Percentiles rank a stretch among this genome's conserved stretches.
These are phyloP conservation scores for Azorinus chamasolen DNA, from an alignment of 2,888 invertebrate species.

Conservation along the genomic window DNA sequence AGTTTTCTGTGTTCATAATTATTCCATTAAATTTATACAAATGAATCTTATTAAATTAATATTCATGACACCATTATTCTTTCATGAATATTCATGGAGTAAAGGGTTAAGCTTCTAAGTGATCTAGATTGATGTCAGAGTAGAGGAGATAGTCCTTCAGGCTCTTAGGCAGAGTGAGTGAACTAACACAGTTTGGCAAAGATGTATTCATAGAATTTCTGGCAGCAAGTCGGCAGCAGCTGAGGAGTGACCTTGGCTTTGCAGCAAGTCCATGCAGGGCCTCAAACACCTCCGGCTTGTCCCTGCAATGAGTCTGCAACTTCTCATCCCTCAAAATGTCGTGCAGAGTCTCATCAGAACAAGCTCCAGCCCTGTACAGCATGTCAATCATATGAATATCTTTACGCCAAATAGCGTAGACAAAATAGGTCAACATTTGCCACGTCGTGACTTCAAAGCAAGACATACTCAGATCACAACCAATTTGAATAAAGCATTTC, in stretches of 20 bases:
- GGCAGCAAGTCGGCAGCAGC: slow-evolving; percentile 30
- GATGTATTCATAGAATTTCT: slow-evolving; percentile 22
- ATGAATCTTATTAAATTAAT: no score
- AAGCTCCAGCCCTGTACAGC: slow-evolving; percentile 49
- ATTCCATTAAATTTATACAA: no score
- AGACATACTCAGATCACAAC: slow-evolving; percentile 41
- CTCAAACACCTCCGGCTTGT: slow-evolving; percentile 38
- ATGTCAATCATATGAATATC: slow-evolving; percentile 49
- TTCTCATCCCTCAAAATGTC: slow-evolving; percentile 20
- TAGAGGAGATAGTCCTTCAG: slow-evolving; percentile 49
- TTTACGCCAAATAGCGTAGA: slow-evolving; percentile 41
- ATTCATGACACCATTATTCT: no score
- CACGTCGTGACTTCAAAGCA: slow-evolving; percentile 43
- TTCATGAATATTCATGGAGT: no score
- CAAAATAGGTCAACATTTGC: slow-evolving; percentile 41
- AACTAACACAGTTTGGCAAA: slow-evolving; percentile 26
- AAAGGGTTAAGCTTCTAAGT: no score
- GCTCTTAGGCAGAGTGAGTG: slow-evolving; percentile 37
- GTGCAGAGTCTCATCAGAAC: slow-evolving; percentile 26
- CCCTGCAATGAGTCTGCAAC: slow-evolving; percentile 30
- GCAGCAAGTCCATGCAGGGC: slow-evolving; percentile 25
- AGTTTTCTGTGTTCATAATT: no score
- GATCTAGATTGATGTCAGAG: slow-evolving; percentile 33
- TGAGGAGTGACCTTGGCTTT: slow-evolving; percentile 33
- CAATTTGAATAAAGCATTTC: slow-evolving; percentile 42